A percentile compares a stretch with the other conserved stretches of the same genome.
These are phyloP conservation scores for Stegodyphus dumicola DNA, from an alignment of 1,140 invertebrate species.

Conservation along the genomic window DNA sequence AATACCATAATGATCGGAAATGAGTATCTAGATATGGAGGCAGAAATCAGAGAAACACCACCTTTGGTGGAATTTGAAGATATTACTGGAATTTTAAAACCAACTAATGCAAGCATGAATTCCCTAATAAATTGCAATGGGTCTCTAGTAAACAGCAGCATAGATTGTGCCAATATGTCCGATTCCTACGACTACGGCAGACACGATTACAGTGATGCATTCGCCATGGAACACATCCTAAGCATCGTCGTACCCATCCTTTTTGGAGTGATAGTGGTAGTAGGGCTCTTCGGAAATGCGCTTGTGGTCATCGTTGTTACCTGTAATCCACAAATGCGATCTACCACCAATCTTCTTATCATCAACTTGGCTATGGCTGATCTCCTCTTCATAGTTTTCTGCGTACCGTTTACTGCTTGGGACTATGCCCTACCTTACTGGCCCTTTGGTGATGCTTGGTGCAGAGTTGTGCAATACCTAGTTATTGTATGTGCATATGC, in stretches of 20 bases:
- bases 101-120: constrained; percentile 69
- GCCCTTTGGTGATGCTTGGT: constrained; percentile 92
- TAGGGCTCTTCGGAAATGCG: constrained; percentile 90
- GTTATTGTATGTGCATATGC: constrained; percentile 92
- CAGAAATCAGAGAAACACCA: constrained; percentile 25
- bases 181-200: constrained; percentile 12
- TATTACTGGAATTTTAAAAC: background rate
- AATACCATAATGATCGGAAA: background rate
- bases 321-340: constrained; percentile 87
- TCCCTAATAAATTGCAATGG: constrained; percentile 78
- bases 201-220: constrained; percentile 68
- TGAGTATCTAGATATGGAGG: constrained; percentile 27
- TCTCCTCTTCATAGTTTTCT: constrained; percentile 93
- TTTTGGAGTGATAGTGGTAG: constrained; percentile 86
- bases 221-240: constrained; percentile 14
- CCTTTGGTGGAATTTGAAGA: constrained; percentile 30
- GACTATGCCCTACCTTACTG: constrained; percentile 88
- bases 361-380: constrained; percentile 90
- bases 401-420: constrained; percentile 93
- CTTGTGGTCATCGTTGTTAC: constrained; percentile 81
- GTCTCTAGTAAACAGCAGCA: background rate
- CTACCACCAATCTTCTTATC: constrained; percentile 92
- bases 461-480: constrained; percentile 85
- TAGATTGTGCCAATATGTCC: constrained; percentile 2
- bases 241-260: constrained; percentile 80